A percentile compares a stretch with the other conserved stretches of the same genome.
These are phyloP conservation scores for Agonopterix arenella DNA, from an alignment of 2,888 invertebrate species.

Conservation along the genomic window DNA sequence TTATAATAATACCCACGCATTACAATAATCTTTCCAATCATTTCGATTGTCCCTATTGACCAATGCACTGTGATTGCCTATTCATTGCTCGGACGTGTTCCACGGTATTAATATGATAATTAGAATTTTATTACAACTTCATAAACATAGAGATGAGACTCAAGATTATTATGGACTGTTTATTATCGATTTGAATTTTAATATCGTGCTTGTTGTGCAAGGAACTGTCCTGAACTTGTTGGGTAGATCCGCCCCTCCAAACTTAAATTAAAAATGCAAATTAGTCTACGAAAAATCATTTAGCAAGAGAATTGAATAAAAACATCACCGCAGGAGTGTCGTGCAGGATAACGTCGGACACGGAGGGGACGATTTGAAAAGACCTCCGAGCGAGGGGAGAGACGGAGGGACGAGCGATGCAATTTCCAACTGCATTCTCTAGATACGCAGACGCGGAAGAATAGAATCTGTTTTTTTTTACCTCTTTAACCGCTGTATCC, in stretches of 20 bases:
- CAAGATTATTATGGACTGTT: conserved; percentile 6
- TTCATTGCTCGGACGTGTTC: conserved; percentile 20
- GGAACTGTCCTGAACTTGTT: background rate
- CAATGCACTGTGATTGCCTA: conserved; percentile 22
- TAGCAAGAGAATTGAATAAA: conserved; percentile 41
- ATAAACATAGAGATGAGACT: conserved; percentile 7
- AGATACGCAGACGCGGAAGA: conserved; percentile 31
- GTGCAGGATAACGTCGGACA: conserved; percentile 17
- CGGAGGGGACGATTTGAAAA: conserved; percentile 48
- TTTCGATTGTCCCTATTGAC: conserved; percentile 2
- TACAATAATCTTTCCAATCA: conserved; percentile 8
- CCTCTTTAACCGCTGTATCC: conserved; percentile 26
- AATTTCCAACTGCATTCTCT: conserved; percentile 49
- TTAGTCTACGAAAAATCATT: conserved; percentile 22
- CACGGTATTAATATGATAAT: conserved; percentile 30
- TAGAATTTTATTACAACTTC: conserved; percentile 11
- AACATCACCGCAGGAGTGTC: conserved; percentile 40
- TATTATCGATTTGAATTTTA: conserved; percentile 6
- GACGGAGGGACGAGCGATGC: conserved; percentile 35
- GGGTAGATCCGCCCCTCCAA: conserved; percentile 1
- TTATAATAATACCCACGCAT: background rate
- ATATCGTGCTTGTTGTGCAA: background rate
- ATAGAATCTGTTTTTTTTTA: conserved; percentile 30
- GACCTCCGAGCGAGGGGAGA: conserved; percentile 33
- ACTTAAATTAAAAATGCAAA: conserved; percentile 29